Evolutionary conservation across 2,797 vertebrate species (phyloP).

Genomic region (Pristis pectinata): DNA sequence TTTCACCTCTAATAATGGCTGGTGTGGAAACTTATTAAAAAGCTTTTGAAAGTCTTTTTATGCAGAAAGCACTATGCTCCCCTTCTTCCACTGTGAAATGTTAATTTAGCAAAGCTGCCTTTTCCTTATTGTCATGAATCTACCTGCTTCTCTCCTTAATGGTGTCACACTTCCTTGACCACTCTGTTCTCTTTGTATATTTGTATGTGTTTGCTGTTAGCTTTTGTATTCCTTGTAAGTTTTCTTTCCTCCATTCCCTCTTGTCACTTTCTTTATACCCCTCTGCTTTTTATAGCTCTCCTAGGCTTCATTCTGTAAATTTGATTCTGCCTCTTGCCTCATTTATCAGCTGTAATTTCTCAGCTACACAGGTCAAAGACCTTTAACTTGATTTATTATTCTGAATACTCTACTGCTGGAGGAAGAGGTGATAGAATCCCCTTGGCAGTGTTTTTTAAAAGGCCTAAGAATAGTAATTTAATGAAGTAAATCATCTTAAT

Average conservation of each 20-base stretch:
- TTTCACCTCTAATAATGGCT: not conserved
- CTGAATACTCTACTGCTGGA: not conserved
- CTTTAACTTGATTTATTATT: constrained; percentile 2
- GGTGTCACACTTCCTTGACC: not conserved
- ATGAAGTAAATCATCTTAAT: not conserved
- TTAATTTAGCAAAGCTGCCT: not conserved
- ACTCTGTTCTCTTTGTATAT: not conserved
- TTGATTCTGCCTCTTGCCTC: not conserved
- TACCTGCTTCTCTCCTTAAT: not conserved
- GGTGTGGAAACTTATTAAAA: not conserved
- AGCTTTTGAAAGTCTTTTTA: not conserved
- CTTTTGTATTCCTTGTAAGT: not conserved
- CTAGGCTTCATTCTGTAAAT: not conserved
- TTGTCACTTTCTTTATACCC: not conserved
- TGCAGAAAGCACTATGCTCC: not conserved
- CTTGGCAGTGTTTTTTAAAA: not conserved
- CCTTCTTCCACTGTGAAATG: not conserved
- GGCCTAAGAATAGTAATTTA: not conserved
- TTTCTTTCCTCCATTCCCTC: not conserved
- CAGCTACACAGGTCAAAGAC: not conserved
- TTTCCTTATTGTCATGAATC: not conserved
- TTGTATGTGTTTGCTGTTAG: not conserved
- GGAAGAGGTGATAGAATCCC: not conserved
- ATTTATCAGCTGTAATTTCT: not conserved
- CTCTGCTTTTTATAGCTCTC: not conserved